These are phyloP conservation scores for Lithosia quadra DNA, from an alignment of 2,888 invertebrate species.

Conservation along the genomic window DNA sequence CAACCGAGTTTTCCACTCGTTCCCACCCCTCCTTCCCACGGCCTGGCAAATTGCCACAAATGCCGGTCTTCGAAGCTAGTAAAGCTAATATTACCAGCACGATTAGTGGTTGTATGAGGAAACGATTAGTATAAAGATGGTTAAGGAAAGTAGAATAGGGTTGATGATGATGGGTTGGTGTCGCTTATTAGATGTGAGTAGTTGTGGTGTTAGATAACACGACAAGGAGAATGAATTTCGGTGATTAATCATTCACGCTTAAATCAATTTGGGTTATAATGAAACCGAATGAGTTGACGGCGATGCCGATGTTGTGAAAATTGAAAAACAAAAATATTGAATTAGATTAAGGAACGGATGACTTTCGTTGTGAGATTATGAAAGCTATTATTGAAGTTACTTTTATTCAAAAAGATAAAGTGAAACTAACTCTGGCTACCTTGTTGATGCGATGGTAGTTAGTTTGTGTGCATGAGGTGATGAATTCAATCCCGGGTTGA, in stretches of 20 bases:
- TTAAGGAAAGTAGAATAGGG: constrained; percentile 21
- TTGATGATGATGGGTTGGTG: constrained; percentile 12
- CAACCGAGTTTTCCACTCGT: constrained; percentile 26
- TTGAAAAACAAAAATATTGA: background rate
- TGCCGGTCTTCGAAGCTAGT: constrained; percentile 22
- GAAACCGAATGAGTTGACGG: background rate
- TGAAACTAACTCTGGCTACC: no score
- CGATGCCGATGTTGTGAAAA: background rate
- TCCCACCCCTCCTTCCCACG: constrained; percentile 46
- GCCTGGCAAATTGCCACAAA: constrained; percentile 38
- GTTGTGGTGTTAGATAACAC: background rate
- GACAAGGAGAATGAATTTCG: background rate
- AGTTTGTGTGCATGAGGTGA: no score
- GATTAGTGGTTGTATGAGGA: constrained; percentile 27
- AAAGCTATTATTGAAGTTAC: no score
- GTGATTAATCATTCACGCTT: background rate
- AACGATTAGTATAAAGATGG: constrained; percentile 15
- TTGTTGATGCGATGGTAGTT: no score
- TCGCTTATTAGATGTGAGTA: background rate
- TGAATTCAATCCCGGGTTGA: no score
- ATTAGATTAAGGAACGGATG: background rate
- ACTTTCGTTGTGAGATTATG: background rate
- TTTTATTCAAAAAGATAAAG: no score
- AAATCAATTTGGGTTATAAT: background rate
- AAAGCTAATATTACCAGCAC: constrained; percentile 14